Evolutionary conservation across 2,113 vertebrate species (phyloP).

Genomic region (Notarius quadriscutis): DNA sequence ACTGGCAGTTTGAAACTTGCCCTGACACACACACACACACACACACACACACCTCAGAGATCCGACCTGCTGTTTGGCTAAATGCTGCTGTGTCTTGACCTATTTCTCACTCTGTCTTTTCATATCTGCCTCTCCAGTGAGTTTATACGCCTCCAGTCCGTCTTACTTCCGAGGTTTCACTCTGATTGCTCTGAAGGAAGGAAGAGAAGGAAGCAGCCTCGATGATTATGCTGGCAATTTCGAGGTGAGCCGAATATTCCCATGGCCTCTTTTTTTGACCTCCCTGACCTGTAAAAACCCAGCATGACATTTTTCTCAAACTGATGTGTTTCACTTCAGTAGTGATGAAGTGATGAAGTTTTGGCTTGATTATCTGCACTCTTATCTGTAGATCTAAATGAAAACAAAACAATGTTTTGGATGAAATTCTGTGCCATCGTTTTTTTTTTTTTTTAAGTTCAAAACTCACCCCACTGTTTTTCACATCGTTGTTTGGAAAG

Average conservation of each 20-base stretch:
- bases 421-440: no score
- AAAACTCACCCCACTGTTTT: background rate
- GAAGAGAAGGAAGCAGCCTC: constrained; percentile 85
- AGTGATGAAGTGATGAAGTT: background rate
- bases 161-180: constrained; percentile 94
- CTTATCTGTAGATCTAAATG: background rate
- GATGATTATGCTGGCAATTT: constrained; percentile 89
- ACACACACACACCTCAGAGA: constrained; percentile 18
- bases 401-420: background rate
- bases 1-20: constrained; percentile 44
- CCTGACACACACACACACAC: constrained; percentile 25
- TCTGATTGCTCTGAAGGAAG: constrained; percentile 89
- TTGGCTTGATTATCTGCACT: background rate
- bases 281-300: constrained; percentile 23
- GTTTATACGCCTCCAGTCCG: constrained; percentile 85
- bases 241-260: constrained; percentile 79
- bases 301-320: background rate
- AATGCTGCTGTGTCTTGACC: constrained; percentile 55
- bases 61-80: constrained; percentile 40
- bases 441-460: background rate
- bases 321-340: background rate
- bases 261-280: constrained; percentile 16
- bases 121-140: constrained; percentile 73
- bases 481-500: background rate
- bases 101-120: constrained; percentile 49